These are phyloP conservation scores for Tokudaia muenninki DNA, from an alignment of 2,797 vertebrate genomes.

Conservation along the genomic window DNA sequence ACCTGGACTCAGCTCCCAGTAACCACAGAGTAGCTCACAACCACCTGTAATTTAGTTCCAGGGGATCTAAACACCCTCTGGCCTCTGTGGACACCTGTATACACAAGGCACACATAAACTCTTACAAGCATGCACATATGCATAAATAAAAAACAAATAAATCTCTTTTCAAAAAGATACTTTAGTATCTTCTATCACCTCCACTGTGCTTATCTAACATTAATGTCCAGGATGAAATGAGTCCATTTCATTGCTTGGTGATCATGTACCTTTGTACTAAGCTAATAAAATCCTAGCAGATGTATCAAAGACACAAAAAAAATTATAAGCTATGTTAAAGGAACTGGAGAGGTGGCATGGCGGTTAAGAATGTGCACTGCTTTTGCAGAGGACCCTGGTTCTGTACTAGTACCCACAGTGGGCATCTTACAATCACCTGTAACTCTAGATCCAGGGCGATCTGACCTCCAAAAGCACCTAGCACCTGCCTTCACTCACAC, in stretches of 20 bases:
- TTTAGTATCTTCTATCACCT: not conserved
- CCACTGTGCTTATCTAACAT: slow-evolving; percentile 16
- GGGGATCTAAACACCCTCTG: too few species aligned
- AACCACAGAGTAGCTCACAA: not conserved
- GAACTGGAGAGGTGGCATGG: not conserved
- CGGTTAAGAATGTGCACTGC: not conserved
- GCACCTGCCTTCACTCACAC: not conserved
- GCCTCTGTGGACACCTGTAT: not conserved
- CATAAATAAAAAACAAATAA: not conserved
- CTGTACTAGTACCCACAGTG: not conserved
- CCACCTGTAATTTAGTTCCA: not conserved
- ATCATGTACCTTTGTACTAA: not conserved
- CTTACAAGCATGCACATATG: not conserved
- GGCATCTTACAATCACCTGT: not conserved
- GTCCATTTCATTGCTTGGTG: not conserved
- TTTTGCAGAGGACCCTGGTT: not conserved
- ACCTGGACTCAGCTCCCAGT: not conserved
- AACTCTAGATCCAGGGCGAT: not conserved
- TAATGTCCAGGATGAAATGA: slow-evolving; percentile 14
- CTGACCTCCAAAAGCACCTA: not conserved
- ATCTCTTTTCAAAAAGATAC: slow-evolving; percentile 9
- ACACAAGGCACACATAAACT: not conserved
- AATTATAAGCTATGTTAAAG: not conserved
- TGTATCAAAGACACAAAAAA: not conserved
- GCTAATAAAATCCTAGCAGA: slow-evolving; percentile 29